phyloP scores from a whole-genome alignment of 2,113 vertebrate species.

The Rhipidura dahli region DNA sequence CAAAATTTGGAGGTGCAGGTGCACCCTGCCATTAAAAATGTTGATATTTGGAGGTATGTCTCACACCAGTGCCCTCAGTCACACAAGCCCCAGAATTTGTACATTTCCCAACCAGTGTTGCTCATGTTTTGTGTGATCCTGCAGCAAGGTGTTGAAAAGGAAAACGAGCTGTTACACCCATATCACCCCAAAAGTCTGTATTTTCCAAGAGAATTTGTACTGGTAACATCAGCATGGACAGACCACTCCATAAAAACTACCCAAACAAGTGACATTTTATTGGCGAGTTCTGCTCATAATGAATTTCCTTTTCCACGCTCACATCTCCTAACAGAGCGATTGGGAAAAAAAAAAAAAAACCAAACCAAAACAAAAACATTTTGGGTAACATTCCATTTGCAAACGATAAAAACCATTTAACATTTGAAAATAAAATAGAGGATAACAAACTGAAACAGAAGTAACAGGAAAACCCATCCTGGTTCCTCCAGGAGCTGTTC shows the following conservation, averaged over 20 bases:
- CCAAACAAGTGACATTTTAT: slow-evolving; percentile 44
- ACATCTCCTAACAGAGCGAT: not conserved
- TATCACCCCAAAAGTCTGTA: not conserved
- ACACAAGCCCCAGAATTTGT: not conserved
- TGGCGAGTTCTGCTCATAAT: slow-evolving; percentile 27
- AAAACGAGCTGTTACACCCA: not conserved
- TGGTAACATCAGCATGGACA: not conserved
- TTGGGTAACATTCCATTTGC: not conserved
- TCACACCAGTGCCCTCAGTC: not conserved
- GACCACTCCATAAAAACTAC: slow-evolving; percentile 7
- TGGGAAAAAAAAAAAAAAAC: not conserved
- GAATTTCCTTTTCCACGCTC: not conserved
- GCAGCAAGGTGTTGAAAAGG: not conserved
- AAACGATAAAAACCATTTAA: slow-evolving; percentile 5
- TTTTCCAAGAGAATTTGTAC: not conserved
- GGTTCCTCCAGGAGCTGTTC: not conserved
- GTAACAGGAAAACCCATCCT: not conserved
- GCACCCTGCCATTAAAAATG: not conserved
- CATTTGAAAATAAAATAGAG: slow-evolving; percentile 1
- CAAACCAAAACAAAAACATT: not conserved
- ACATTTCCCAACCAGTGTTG: not conserved
- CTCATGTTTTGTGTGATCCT: not conserved
- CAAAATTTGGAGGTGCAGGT: not conserved
- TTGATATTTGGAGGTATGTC: fast-evolving
- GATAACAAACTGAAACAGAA: not conserved